Evolutionary conservation across 2,797 vertebrate species (phyloP).

Genomic region (Gobio occitaniae): DNA sequence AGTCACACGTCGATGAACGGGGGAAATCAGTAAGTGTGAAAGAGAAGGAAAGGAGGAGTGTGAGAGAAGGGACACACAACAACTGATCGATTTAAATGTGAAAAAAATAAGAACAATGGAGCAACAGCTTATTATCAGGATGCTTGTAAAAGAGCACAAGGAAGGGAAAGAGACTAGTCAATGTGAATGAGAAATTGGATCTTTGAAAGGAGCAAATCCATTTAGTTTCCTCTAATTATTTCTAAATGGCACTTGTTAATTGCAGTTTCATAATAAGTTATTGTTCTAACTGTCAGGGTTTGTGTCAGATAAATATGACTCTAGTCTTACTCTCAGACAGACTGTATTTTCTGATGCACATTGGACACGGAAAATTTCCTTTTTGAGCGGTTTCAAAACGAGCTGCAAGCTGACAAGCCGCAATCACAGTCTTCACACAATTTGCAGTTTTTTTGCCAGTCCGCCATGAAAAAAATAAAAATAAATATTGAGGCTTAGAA

Average conservation of each 20-base stretch:
- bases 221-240: neutral
- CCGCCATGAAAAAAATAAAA: neutral
- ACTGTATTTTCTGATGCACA: neutral
- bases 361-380: neutral
- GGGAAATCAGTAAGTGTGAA: constrained; percentile 59
- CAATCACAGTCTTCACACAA: neutral
- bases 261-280: neutral
- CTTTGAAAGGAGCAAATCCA: neutral
- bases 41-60: constrained; percentile 21
- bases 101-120: neutral
- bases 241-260: neutral
- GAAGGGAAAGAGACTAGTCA: neutral
- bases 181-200: constrained; percentile 7
- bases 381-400: neutral
- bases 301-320: constrained; percentile 4
- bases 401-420: neutral
- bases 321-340: constrained; percentile 1
- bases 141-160: neutral
- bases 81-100: constrained; percentile 20
- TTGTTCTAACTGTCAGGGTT: neutral
- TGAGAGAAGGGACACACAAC: constrained; percentile 4
- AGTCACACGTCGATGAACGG: constrained; percentile 32
- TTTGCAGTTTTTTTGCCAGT: neutral
- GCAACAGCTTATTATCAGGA: constrained; percentile 23
- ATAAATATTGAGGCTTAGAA: neutral